Base-by-base conservation (phyloP, 2,797 vertebrate species). In the Heteromormyrus szaboi region DNA sequence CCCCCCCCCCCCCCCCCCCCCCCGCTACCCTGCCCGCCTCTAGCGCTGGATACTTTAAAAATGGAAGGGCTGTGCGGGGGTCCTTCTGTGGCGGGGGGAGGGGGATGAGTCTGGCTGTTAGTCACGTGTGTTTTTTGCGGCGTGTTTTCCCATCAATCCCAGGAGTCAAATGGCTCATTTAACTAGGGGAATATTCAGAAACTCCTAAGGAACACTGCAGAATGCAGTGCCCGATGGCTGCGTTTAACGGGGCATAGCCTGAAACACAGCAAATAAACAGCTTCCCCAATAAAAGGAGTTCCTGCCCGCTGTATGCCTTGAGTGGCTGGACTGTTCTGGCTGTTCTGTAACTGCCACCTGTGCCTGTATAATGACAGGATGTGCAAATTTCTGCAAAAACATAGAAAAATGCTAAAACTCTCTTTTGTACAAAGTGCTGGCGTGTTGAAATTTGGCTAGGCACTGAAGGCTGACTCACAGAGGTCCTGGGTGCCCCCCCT, bases 391-490 rank as follows among this genome's bases (percentile, higher is more conserved):
- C 33, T 41, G 6, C 33, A 79, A n/a, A 37, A 79, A 79, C 33
- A 79, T 5, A 44, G 9, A 79, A 6, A 79, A 19, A 79, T 37
- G 37, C 4, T 44, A 37, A 79, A 79, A 44, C 3, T 33, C 37
- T 33, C 72, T 44, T 79, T 79, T 79, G 37, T n/a, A 79, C 72
- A 79, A 79, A 79, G 33, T 79, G 37, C 59, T 12, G 62, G 62
- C 62, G 2, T 29, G 22, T 56, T 29, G 2, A 65, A 65, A 51
- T n/a, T 12, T 17, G 11, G 12, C 17, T 37, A 51, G n/a, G 90
- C 87, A 48, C 90, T 51, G 90, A 91, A 87, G 93, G 94, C 95
- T 95, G 95, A 95, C 94, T 95, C 94, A 93, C 89, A 91, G 89
- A 90, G 89, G 90, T 91, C 84, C 84, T 33, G 29, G 29, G 50